Evolutionary conservation across 2,888 invertebrate genomes (phyloP).

Genomic region (Microplitis deprimator): DNA sequence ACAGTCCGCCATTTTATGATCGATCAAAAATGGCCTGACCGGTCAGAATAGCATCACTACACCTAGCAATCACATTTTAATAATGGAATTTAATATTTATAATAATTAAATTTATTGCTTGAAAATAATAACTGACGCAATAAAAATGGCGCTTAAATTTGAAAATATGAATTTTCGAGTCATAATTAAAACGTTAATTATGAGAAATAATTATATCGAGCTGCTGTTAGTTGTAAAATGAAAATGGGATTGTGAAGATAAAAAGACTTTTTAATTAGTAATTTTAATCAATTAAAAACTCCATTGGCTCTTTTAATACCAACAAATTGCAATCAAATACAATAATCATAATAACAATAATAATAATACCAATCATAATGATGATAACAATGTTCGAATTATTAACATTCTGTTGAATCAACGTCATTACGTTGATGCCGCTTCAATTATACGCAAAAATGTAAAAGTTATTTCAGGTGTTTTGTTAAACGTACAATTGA

Average conservation of each 20-base stretch:
- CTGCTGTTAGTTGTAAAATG: too few relatives aligned
- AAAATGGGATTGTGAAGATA: neutral
- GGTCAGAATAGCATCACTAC: too few relatives aligned
- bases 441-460: neutral
- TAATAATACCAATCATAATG: neutral
- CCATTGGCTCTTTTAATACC: neutral
- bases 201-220: too few relatives aligned
- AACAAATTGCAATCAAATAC: neutral
- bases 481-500: neutral
- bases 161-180: too few relatives aligned
- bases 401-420: neutral
- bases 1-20: too few relatives aligned
- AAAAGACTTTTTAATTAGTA: neutral
- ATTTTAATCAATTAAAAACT: neutral
- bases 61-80: too few relatives aligned
- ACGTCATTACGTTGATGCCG: neutral
- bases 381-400: neutral
- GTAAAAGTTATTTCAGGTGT: neutral
- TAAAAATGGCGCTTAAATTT: too few relatives aligned
- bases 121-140: too few relatives aligned
- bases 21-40: too few relatives aligned
- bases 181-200: too few relatives aligned
- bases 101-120: too few relatives aligned
- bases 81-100: too few relatives aligned
- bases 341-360: neutral